Evolutionary conservation across 2,888 invertebrate species (phyloP).

Genomic region (Polyommatus icarus): DNA sequence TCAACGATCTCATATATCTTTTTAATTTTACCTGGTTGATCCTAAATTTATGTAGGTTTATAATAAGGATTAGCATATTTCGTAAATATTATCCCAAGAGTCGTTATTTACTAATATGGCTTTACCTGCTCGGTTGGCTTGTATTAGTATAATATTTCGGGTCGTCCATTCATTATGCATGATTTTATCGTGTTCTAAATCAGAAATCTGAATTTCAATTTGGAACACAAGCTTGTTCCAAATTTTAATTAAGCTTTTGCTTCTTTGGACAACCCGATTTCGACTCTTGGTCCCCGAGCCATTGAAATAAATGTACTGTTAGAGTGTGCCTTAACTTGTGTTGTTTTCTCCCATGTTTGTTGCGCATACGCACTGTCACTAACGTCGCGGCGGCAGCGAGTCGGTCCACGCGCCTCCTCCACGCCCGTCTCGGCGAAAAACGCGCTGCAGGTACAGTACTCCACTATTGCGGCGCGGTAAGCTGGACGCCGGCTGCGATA

Average conservation of each 20-base stretch:
- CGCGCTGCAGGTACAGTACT: slow-evolving; percentile 83
- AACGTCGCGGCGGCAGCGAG: slow-evolving; percentile 69
- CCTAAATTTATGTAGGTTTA: neutral
- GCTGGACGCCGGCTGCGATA: slow-evolving; percentile 36
- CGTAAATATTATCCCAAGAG: neutral
- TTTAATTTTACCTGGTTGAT: neutral
- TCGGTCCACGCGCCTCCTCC: slow-evolving; percentile 78
- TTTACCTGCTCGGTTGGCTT: neutral
- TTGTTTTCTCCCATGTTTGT: slow-evolving; percentile 74
- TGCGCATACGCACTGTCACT: slow-evolving; percentile 74
- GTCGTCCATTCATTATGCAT: neutral
- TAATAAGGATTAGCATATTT: neutral
- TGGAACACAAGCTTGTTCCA: neutral
- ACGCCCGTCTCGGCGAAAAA: slow-evolving; percentile 82
- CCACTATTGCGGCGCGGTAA: slow-evolving; percentile 75
- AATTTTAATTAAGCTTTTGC: neutral
- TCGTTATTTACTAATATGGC: neutral
- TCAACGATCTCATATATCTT: neutral
- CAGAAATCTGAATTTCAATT: neutral
- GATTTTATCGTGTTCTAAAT: neutral
- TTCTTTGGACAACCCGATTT: neutral
- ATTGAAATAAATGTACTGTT: slow-evolving; percentile 39
- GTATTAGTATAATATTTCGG: neutral
- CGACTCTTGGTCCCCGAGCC: neutral
- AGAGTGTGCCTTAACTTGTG: slow-evolving; percentile 71